A percentile compares a stretch with the other conserved stretches of the same genome.
These are phyloP conservation scores for Graphium colonna DNA, from an alignment of 2,888 invertebrate genomes.

Conservation along the genomic window DNA sequence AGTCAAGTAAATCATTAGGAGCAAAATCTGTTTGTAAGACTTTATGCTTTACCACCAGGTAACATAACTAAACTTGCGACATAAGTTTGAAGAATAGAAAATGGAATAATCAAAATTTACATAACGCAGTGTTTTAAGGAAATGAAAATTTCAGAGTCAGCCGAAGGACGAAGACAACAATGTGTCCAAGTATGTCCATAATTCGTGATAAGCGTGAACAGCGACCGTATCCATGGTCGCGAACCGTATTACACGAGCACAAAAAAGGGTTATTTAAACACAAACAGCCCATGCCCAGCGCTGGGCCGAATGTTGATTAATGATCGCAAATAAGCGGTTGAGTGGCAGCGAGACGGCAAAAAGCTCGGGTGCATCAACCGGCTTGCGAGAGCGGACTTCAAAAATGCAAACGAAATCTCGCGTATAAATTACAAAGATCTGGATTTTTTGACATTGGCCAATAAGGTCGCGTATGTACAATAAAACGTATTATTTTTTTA, in stretches of 20 bases:
- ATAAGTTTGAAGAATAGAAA: no score
- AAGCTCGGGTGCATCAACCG: slow-evolving; percentile 46
- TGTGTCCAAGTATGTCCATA: slow-evolving; percentile 11
- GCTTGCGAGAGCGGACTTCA: slow-evolving; percentile 43
- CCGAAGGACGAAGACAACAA: background rate
- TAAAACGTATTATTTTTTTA: no score
- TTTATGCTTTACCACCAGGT: no score
- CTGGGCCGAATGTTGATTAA: slow-evolving; percentile 78
- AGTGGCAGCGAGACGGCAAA: slow-evolving; percentile 54
- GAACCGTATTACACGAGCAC: slow-evolving; percentile 46
- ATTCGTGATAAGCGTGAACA: slow-evolving; percentile 27
- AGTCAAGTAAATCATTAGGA: no score
- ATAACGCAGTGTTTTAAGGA: no score
- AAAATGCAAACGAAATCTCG: slow-evolving; percentile 17
- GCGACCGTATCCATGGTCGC: slow-evolving; percentile 44
- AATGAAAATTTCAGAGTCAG: background rate
- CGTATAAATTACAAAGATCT: no score
- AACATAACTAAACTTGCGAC: no score
- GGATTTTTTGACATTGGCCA: no score
- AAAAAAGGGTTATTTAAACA: slow-evolving; percentile 78
- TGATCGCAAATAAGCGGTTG: slow-evolving; percentile 80
- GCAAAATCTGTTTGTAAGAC: no score
- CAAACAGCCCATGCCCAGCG: slow-evolving; percentile 65
- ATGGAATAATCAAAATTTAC: no score
- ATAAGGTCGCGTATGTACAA: no score